Percentiles rank a stretch among this genome's conserved stretches.
phyloP scores from a whole-genome alignment of 2,113 vertebrate species.

The Muntiacus reevesi region DNA sequence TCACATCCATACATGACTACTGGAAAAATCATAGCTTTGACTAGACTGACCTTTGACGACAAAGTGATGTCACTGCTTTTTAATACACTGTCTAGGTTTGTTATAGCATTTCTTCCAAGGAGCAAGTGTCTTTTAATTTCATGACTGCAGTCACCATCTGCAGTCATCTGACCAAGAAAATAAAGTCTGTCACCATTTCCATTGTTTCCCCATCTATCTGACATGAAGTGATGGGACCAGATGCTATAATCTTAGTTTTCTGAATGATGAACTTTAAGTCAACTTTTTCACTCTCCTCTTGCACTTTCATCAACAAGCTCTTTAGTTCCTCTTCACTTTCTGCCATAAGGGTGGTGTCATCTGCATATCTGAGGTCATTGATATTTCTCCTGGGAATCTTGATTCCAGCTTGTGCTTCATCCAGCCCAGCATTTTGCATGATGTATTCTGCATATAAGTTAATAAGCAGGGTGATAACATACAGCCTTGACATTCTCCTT shows the following conservation, averaged over 20 bases:
- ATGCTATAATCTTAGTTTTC: neutral
- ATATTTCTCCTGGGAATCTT: neutral
- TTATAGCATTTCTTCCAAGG: neutral
- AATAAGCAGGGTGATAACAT: neutral
- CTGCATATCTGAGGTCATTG: neutral
- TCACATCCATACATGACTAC: neutral
- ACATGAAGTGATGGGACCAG: neutral
- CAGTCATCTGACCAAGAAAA: neutral
- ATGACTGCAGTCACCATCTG: neutral
- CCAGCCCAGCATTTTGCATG: neutral
- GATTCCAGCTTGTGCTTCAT: neutral
- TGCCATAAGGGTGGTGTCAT: neutral
- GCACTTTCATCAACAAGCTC: neutral
- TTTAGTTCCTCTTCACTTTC: neutral
- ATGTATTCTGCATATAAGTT: neutral
- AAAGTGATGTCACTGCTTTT: neutral
- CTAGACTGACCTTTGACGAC: neutral
- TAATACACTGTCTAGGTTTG: neutral
- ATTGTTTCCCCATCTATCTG: neutral
- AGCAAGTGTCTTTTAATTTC: neutral
- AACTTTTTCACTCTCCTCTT: neutral
- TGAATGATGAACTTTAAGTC: neutral
- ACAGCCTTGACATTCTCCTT: neutral
- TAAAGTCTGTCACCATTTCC: neutral
- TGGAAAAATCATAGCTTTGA: neutral